phyloP scores from a whole-genome alignment of 2,888 invertebrate genomes.

The Sarcophaga caerulescens region DNA sequence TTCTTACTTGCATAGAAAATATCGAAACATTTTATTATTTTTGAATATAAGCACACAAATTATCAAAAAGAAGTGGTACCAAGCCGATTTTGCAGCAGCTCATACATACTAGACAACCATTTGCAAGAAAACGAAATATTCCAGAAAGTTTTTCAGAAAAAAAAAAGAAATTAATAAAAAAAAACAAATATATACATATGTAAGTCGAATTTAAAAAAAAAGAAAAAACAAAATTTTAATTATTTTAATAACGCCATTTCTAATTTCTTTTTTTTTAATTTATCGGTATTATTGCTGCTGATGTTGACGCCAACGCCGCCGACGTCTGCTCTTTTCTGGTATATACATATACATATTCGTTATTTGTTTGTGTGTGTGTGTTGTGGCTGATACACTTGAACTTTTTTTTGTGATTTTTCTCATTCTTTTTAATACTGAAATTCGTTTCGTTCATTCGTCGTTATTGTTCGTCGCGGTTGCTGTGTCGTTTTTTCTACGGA shows the following conservation, averaged over 20 bases:
- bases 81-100: slow-evolving; percentile 5
- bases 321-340: slow-evolving; percentile 51
- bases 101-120: slow-evolving; percentile 2
- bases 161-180: slow-evolving; percentile 12
- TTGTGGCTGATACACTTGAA: slow-evolving; percentile 60
- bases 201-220: slow-evolving; percentile 42
- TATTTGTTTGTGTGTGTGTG: slow-evolving; percentile 39
- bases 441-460: slow-evolving; percentile 67
- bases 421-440: slow-evolving; percentile 48
- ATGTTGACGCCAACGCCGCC: slow-evolving; percentile 57
- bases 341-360: slow-evolving; percentile 41
- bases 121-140: slow-evolving; percentile 46
- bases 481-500: slow-evolving; percentile 68
- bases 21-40: not conserved
- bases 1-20: slow-evolving; percentile 11
- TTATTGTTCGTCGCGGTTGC: slow-evolving; percentile 67
- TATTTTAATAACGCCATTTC: slow-evolving; percentile 47
- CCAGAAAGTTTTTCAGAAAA: slow-evolving; percentile 50
- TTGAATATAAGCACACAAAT: slow-evolving; percentile 7
- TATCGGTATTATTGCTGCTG: slow-evolving; percentile 55
- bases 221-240: slow-evolving; percentile 16
- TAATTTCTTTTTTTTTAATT: slow-evolving; percentile 52
- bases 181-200: slow-evolving; percentile 37
- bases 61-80: not conserved
- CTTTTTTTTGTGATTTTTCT: slow-evolving; percentile 44